phyloP scores from a whole-genome alignment of 2,888 invertebrate species.

The Phaedon cochleariae region DNA sequence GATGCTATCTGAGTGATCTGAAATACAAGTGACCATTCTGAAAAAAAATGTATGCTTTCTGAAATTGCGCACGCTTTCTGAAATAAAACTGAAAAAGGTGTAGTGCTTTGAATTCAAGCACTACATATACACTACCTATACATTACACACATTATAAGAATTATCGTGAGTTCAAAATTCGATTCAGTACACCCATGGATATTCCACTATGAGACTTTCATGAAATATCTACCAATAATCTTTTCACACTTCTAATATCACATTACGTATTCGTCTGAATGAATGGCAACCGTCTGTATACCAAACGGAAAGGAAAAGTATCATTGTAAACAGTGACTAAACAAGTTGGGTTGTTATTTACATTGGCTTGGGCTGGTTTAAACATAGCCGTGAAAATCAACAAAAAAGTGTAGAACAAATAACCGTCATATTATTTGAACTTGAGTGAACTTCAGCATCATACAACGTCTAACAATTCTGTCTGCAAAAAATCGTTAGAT shows the following conservation, averaged over 20 bases:
- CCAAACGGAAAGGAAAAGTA: constrained; percentile 44
- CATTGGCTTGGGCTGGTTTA: constrained; percentile 52
- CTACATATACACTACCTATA: too few relatives aligned
- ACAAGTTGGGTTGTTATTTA: constrained; percentile 50
- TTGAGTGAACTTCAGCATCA: not conserved
- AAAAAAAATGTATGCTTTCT: too few relatives aligned
- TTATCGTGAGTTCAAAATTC: too few relatives aligned
- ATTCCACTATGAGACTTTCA: too few relatives aligned
- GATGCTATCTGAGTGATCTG: too few relatives aligned
- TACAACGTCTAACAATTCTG: not conserved
- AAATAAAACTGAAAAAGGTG: too few relatives aligned
- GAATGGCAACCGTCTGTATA: not conserved
- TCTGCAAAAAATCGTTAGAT: not conserved
- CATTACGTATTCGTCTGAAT: not conserved
- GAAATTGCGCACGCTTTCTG: too few relatives aligned
- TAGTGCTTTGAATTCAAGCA: too few relatives aligned
- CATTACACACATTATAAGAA: too few relatives aligned
- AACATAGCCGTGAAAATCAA: constrained; percentile 53
- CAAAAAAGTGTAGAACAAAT: constrained; percentile 53
- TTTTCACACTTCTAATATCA: not conserved
- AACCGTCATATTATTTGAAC: constrained; percentile 33
- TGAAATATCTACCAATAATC: not conserved
- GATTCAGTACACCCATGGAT: too few relatives aligned
- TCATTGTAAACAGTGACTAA: constrained; percentile 48
- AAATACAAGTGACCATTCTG: too few relatives aligned